A percentile compares a stretch with the other conserved stretches of the same genome.
Evolutionary conservation across 2,888 invertebrate species (phyloP).

Genomic region (Listrodromus nycthemerus): DNA sequence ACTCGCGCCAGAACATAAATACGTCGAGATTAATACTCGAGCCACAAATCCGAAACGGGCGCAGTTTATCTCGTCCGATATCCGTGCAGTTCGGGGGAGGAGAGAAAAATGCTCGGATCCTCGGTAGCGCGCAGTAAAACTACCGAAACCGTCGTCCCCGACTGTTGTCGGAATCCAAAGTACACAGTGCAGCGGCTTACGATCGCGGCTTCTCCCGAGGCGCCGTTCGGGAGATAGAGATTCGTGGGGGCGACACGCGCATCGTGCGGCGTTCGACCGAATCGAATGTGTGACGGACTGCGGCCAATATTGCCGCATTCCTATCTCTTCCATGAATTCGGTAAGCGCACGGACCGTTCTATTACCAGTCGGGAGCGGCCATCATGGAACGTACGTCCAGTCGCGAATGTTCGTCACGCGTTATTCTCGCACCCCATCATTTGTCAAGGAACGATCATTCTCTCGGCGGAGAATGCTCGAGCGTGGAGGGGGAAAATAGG

Average conservation of each 20-base stretch:
- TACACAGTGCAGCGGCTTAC: slow-evolving; percentile 18
- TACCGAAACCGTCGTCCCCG: slow-evolving; percentile 46
- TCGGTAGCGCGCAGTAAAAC: slow-evolving; percentile 73
- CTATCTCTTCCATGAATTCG: slow-evolving; percentile 72
- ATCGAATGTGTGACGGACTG: slow-evolving; percentile 83
- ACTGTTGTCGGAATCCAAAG: not conserved
- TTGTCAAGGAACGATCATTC: slow-evolving; percentile 45
- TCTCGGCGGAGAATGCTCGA: not conserved
- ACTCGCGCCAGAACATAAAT: slow-evolving; percentile 74
- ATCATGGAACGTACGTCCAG: slow-evolving; percentile 8
- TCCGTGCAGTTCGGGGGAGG: slow-evolving; percentile 64
- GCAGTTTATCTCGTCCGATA: slow-evolving; percentile 82
- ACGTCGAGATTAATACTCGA: slow-evolving; percentile 81
- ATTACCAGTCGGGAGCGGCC: not conserved
- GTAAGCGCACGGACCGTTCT: slow-evolving; percentile 48
- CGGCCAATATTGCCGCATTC: slow-evolving; percentile 82
- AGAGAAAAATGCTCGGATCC: slow-evolving; percentile 34
- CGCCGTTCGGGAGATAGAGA: slow-evolving; percentile 10
- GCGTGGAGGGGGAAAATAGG: slow-evolving; percentile 4
- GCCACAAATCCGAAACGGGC: slow-evolving; percentile 80
- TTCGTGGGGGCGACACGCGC: slow-evolving; percentile 34
- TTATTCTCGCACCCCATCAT: slow-evolving; percentile 59
- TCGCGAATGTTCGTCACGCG: slow-evolving; percentile 53
- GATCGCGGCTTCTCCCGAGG: slow-evolving; percentile 22
- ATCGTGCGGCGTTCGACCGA: slow-evolving; percentile 69